Conservation (phyloP, 2,888 invertebrate genomes). For the Sinhomidia bicolor region DNA sequence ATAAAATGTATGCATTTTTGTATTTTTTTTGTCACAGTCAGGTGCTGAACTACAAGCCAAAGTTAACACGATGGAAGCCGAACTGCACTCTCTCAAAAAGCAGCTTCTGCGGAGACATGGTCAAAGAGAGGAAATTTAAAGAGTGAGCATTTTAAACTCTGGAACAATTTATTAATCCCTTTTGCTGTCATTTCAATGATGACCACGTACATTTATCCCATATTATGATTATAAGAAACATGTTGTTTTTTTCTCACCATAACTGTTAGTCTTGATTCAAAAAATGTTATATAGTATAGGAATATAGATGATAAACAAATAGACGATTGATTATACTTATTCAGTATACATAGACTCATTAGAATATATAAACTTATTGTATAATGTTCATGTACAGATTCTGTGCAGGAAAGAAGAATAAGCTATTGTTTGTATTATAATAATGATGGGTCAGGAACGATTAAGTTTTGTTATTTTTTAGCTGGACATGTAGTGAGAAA, state of each 20-base stretch:
- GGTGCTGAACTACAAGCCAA: conserved; percentile 78
- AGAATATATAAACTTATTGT: background rate
- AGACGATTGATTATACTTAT: background rate
- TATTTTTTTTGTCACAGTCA: conserved; percentile 57
- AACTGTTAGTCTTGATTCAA: conserved; percentile 45
- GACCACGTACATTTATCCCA: background rate
- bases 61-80: conserved; percentile 79
- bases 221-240: background rate
- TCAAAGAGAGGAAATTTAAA: conserved; percentile 74
- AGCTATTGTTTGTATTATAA: conserved; percentile 3
- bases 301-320: conserved; percentile 17
- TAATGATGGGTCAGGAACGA: conserved; percentile 14
- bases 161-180: conserved; percentile 51
- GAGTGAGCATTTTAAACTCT: conserved; percentile 12
- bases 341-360: conserved; percentile 13
- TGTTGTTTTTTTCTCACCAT: conserved; percentile 20
- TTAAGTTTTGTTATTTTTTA: conserved; percentile 29
- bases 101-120: conserved; percentile 77
- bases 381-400: conserved; percentile 41
- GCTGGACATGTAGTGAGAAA: conserved; percentile 27
- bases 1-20: background rate
- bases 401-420: background rate
- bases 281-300: conserved; percentile 45
- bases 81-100: conserved; percentile 79
- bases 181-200: conserved; percentile 53